A percentile compares a stretch with the other conserved stretches of the same genome.
Evolutionary conservation across 2,797 vertebrate genomes (phyloP).

Genomic region (Glyptemys insculpta): DNA sequence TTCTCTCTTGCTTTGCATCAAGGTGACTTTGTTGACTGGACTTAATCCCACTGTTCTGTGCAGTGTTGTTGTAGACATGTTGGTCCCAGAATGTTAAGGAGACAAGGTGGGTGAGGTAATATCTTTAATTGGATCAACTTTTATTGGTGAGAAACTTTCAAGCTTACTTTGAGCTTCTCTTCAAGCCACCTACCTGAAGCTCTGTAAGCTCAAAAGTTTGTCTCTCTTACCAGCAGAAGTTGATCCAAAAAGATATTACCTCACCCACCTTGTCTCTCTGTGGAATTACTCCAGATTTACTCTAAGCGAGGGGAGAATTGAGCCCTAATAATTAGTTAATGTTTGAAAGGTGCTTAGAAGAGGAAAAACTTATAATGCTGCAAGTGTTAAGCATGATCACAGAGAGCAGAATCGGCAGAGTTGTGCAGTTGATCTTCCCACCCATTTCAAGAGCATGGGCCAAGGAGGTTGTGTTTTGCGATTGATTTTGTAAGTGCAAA

Average conservation of each 20-base stretch:
- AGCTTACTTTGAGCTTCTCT: background rate
- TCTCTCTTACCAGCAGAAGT: background rate
- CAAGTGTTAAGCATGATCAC: background rate
- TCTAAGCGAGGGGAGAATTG: background rate
- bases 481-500: fast-evolving
- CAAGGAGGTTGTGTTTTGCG: background rate
- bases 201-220: background rate
- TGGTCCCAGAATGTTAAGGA: too few relatives aligned
- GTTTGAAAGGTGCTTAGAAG: background rate
- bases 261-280: background rate
- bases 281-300: background rate
- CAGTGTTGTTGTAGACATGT: too few relatives aligned
- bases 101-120: too few relatives aligned
- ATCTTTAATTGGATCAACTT: too few relatives aligned
- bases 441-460: background rate
- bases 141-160: background rate
- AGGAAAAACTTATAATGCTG: background rate
- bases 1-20: background rate
- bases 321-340: background rate
- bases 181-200: background rate
- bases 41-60: too few relatives aligned
- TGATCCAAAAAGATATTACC: background rate
- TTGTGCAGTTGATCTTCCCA: background rate
- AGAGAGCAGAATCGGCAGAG: fast-evolving
- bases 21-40: background rate